These are phyloP conservation scores for Euzetes globulus DNA, from an alignment of 2,888 invertebrate species.

Conservation along the genomic window DNA sequence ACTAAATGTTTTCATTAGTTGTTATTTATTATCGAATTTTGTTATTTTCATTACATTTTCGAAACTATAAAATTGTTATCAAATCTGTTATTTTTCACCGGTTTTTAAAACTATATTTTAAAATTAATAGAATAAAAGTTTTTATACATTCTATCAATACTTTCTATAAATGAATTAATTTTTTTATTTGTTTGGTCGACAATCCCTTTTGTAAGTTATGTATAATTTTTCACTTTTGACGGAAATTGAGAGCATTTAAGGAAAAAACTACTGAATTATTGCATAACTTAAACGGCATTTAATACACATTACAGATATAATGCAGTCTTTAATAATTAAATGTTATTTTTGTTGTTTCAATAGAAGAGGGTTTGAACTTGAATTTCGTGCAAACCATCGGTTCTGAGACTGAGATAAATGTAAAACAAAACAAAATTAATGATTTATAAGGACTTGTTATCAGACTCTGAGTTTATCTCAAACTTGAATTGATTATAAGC, in stretches of 20 bases:
- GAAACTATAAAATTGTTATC: no score
- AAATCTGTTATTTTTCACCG: no score
- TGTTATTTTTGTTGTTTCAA: slow-evolving; percentile 4
- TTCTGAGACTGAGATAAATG: neutral
- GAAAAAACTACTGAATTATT: no score
- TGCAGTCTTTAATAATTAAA: neutral
- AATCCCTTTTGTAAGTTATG: neutral
- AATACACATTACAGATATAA: neutral
- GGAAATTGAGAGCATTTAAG: neutral
- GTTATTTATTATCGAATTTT: neutral
- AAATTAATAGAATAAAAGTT: no score
- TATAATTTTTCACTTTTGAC: neutral
- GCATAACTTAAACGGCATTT: neutral
- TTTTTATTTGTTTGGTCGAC: neutral
- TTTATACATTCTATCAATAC: neutral
- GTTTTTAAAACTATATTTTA: no score
- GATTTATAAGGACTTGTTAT: slow-evolving; percentile 15
- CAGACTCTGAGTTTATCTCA: neutral
- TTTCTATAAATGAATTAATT: neutral
- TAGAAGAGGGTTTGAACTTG: slow-evolving; percentile 1
- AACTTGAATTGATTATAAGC: neutral
- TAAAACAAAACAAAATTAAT: slow-evolving; percentile 17
- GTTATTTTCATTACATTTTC: neutral
- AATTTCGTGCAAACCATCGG: slow-evolving; percentile 2
- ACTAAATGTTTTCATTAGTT: neutral